phyloP scores from a whole-genome alignment of 2,888 invertebrate genomes.

The Caenorhabditis sp. region DNA sequence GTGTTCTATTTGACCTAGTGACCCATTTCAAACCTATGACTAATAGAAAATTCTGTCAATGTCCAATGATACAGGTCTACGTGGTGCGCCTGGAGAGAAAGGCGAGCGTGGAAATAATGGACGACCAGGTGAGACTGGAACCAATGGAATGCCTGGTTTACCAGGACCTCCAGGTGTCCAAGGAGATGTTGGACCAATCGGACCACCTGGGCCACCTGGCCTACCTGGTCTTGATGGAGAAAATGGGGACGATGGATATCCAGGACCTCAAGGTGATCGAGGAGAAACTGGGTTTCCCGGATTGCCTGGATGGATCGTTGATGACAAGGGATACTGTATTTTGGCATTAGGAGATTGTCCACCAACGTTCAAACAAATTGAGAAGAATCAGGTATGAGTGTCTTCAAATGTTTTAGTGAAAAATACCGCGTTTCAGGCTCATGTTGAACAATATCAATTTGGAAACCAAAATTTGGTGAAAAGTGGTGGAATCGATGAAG shows the following conservation, averaged over 20 bases:
- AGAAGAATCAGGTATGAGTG: slow-evolving; percentile 54
- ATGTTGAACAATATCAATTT: slow-evolving; percentile 63
- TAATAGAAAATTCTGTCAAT: too few species aligned
- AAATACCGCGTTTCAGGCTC: slow-evolving; percentile 39
- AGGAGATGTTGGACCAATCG: slow-evolving; percentile 82
- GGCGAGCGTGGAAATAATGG: slow-evolving; percentile 47
- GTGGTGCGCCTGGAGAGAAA: too few species aligned
- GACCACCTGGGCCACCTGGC: slow-evolving; percentile 83
- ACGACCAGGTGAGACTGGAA: slow-evolving; percentile 57
- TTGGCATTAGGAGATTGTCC: slow-evolving; percentile 66
- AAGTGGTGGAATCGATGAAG: slow-evolving; percentile 54
- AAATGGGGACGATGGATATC: slow-evolving; percentile 78
- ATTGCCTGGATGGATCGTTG: slow-evolving; percentile 63
- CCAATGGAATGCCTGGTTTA: slow-evolving; percentile 56
- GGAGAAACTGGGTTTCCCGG: slow-evolving; percentile 73
- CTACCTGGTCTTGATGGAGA: slow-evolving; percentile 77
- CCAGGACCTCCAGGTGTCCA: slow-evolving; percentile 59
- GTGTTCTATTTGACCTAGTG: too few species aligned
- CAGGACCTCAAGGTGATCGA: slow-evolving; percentile 78
- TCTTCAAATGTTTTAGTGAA: not conserved
- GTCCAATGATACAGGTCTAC: too few species aligned
- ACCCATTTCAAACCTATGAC: too few species aligned
- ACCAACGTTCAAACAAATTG: slow-evolving; percentile 66
- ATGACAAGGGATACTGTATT: slow-evolving; percentile 67
- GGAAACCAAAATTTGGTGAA: slow-evolving; percentile 62